Evolutionary conservation across 2,888 invertebrate species (phyloP).

Genomic region (Aquatica leii): DNA sequence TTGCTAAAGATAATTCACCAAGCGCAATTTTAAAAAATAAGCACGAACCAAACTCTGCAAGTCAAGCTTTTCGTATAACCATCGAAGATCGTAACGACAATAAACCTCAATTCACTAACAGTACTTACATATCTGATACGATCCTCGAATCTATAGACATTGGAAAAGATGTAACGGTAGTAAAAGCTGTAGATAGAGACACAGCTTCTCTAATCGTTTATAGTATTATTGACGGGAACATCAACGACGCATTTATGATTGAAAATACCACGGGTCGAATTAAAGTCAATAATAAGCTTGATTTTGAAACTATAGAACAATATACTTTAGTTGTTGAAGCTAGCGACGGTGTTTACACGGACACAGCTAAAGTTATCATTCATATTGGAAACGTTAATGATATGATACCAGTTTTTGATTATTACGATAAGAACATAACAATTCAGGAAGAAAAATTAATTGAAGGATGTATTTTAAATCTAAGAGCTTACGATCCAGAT

Average conservation of each 20-base stretch:
- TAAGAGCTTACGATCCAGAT: conserved; percentile 86
- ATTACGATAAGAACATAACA: conserved; percentile 74
- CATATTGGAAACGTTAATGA: conserved; percentile 92
- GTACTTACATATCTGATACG: conserved; percentile 75
- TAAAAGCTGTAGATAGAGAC: conserved; percentile 87
- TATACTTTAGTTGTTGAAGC: conserved; percentile 86
- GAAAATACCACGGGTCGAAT: conserved; percentile 87
- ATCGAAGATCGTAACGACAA: conserved; percentile 98
- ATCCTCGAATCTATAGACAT: conserved; percentile 86
- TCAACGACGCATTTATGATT: conserved; percentile 85
- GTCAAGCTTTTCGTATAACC: conserved; percentile 86
- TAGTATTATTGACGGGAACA: conserved; percentile 87
- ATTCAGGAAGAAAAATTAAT: conserved; percentile 79
- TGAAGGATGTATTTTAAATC: conserved; percentile 74
- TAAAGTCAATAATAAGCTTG: conserved; percentile 77
- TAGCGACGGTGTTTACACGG: conserved; percentile 84
- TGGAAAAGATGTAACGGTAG: conserved; percentile 84
- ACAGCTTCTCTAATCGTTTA: conserved; percentile 88
- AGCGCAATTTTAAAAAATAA: conserved; percentile 72
- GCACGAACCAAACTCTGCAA: conserved; percentile 76
- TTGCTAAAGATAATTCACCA: conserved; percentile 89
- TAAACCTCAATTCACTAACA: conserved; percentile 85
- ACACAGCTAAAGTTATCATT: conserved; percentile 83
- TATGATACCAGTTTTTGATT: conserved; percentile 84
- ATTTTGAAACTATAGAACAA: conserved; percentile 85